A percentile compares a stretch with the other conserved stretches of the same genome.
These are phyloP conservation scores for silkworm (Bombyx mori) DNA, from an alignment of 1,140 invertebrate genomes.

Conservation along the genomic window DNA sequence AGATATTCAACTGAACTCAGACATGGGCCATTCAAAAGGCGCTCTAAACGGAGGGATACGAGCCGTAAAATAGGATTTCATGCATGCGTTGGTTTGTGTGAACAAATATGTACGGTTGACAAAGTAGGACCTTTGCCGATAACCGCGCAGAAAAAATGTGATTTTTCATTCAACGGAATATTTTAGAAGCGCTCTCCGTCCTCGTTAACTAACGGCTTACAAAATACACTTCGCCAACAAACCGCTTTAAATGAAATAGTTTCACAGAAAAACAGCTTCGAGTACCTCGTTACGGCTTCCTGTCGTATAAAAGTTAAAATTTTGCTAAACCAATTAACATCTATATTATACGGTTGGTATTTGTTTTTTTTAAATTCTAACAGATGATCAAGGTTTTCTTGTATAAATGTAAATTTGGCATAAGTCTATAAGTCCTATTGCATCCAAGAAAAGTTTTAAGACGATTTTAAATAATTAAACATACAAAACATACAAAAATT, in stretches of 20 bases:
- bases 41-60: conserved; percentile 59
- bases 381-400: no score
- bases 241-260: conserved; percentile 35
- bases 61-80: conserved; percentile 69
- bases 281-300: no score
- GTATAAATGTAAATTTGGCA: no score
- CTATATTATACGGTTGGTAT: no score
- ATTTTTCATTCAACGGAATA: conserved; percentile 22
- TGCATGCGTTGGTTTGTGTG: conserved; percentile 61
- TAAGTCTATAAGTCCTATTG: no score
- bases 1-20: conserved; percentile 49
- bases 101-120: conserved; percentile 64
- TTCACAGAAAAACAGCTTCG: conserved; percentile 33
- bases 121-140: conserved; percentile 54
- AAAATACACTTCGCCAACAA: not conserved
- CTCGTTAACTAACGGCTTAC: conserved; percentile 6
- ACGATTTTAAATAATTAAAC: no score
- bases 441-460: no score
- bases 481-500: no score
- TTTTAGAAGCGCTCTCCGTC: conserved; percentile 9
- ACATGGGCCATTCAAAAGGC: conserved; percentile 55
- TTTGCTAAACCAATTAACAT: no score
- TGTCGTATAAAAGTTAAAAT: no score
- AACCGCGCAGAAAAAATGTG: conserved; percentile 27
- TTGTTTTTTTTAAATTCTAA: no score